Percentiles rank a stretch among this genome's conserved stretches.
phyloP scores from a whole-genome alignment of 2,888 invertebrate species.

The Euproctis similis region DNA sequence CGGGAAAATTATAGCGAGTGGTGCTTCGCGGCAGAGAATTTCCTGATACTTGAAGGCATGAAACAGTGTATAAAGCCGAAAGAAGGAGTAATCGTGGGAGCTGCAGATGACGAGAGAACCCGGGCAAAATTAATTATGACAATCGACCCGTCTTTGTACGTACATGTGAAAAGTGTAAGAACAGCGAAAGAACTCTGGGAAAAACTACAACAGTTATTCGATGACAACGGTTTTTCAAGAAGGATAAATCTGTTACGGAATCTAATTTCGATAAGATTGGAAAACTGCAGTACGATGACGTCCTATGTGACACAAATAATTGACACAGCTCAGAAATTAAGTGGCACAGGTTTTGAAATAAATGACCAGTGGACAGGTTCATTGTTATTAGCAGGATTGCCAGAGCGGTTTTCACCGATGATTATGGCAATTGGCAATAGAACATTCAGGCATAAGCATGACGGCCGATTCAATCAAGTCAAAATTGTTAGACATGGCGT shows the following conservation, averaged over 20 bases:
- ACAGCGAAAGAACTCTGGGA: neutral
- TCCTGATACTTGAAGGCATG: too few relatives aligned
- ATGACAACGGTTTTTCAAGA: neutral
- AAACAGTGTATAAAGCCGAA: too few relatives aligned
- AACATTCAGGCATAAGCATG: constrained; percentile 1
- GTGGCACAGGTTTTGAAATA: constrained; percentile 1
- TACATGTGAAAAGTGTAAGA: neutral
- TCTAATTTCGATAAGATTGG: constrained; percentile 1
- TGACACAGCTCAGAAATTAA: neutral
- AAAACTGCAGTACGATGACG: neutral
- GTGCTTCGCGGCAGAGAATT: too few relatives aligned
- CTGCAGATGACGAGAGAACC: neutral
- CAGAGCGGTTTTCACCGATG: constrained; percentile 2
- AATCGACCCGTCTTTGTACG: neutral
- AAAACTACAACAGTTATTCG: neutral
- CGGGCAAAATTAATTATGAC: constrained; percentile 1
- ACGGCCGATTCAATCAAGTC: too few relatives aligned
- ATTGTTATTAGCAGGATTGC: constrained; percentile 2
- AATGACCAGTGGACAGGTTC: constrained; percentile 2
- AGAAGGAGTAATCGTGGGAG: too few relatives aligned
- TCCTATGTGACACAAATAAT: neutral
- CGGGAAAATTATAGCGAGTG: too few relatives aligned
- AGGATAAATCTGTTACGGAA: too few relatives aligned
- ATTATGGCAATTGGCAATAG: constrained; percentile 6
- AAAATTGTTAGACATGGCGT: too few relatives aligned